Conservation (phyloP, 2,888 invertebrate genomes). For the Parnassius apollo region DNA sequence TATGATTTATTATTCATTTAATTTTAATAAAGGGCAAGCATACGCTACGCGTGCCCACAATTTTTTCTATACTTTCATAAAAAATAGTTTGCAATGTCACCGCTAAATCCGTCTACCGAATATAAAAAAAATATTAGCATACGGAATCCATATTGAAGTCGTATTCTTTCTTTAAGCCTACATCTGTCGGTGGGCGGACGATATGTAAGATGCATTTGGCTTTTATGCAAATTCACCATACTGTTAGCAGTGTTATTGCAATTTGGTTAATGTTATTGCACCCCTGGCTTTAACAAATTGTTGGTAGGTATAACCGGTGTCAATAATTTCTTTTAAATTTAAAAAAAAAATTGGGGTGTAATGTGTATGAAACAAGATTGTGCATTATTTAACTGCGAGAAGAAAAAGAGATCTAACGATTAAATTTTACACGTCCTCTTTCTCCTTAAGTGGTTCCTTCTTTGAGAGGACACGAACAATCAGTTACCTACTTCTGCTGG, state of each 20-base stretch:
- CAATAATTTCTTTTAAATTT: too few relatives aligned
- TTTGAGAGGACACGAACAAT: too few relatives aligned
- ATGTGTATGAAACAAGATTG: too few relatives aligned
- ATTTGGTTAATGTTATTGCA: slow-evolving; percentile 35
- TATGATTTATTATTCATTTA: slow-evolving; percentile 29
- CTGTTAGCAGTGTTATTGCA: slow-evolving; percentile 47
- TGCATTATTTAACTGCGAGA: too few relatives aligned
- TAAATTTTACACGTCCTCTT: too few relatives aligned
- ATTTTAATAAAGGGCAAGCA: slow-evolving; percentile 21
- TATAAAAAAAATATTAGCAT: slow-evolving; percentile 64
- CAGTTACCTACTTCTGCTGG: too few relatives aligned
- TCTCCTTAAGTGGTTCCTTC: too few relatives aligned
- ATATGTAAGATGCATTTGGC: slow-evolving; percentile 49
- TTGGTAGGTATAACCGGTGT: too few relatives aligned
- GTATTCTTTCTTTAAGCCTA: slow-evolving; percentile 41
- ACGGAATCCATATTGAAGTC: slow-evolving; percentile 55
- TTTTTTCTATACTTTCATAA: slow-evolving; percentile 51
- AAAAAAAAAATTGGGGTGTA: too few relatives aligned
- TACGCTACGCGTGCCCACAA: slow-evolving; percentile 62
- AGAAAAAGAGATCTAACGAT: too few relatives aligned
- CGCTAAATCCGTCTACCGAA: slow-evolving; percentile 38
- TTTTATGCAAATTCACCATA: slow-evolving; percentile 64
- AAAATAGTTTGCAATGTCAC: slow-evolving; percentile 53
- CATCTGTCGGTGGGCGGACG: slow-evolving; percentile 69
- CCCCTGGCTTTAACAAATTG: slow-evolving; percentile 22